Evolutionary conservation across 2,113 vertebrate genomes (phyloP), one percentile per base, ranked within the genome.

Genomic region (Danio rerio): DNA sequence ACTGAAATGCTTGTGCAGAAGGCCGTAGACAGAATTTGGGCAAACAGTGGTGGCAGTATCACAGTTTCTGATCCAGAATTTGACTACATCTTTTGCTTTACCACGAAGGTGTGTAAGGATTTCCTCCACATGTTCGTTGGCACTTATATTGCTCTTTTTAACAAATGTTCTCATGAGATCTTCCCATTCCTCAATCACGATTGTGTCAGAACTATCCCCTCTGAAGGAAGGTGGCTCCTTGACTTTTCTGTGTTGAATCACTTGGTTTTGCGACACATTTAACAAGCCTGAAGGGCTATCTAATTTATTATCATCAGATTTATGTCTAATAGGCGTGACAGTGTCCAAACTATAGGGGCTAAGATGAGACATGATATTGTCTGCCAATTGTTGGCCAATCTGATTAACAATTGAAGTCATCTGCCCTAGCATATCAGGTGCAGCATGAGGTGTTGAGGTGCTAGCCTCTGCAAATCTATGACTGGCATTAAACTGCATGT

Each of bases 331-430:
- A 8, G 42, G 16, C 9, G 42, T 62, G 74, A 21, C 40, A 9
- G 7, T 16, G 18, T 76, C 42, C 13, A 9, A 45, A 11, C 56
- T 76, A 31, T 31, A 31, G 31, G 31, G 31, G 31, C 47, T 42
- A 10, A 78, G 76, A 66, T 66, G 20, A n/a, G 13, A 78, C 9
- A 78, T 78, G 53, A 78, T 53, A 21, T 78, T 66, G 1, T 78
- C 61, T 42, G 47, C 59, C 65, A 78, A 78, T 4, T 78, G 76
- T 53, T n/a, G 18, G 1, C 45, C 61, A 78, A 78, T 78, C 1
- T 65, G 75, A 52, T 78, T 20, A 6, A 53, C 20, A 40, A 53
- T 65, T n/a, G 5, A 52, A 65, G 13, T 78, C 47, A 78, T 78
- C 8, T 78, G 59, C 59, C 20, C 75, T n/a, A 65, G 63, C 18